Evolutionary conservation across 1,140 invertebrate genomes (phyloP).

Genomic region (Philotrypesis tridentata): DNA sequence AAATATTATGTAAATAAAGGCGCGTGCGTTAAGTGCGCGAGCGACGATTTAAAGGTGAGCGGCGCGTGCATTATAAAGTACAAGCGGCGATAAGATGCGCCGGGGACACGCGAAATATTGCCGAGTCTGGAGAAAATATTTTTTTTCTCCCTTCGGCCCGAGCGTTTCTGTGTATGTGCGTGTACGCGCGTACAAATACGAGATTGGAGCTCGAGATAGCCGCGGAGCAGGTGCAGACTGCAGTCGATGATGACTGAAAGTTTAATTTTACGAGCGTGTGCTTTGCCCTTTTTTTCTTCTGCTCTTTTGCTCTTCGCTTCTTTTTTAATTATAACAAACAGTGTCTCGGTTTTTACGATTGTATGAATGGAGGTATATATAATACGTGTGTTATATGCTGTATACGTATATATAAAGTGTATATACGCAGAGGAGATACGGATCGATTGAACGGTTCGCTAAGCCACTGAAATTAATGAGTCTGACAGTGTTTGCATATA

Average conservation of each 20-base stretch:
- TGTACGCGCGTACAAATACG: constrained; percentile 30
- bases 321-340: constrained; percentile 24
- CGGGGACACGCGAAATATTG: constrained; percentile 21
- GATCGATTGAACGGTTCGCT: neutral
- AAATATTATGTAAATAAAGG: constrained; percentile 70
- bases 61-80: constrained; percentile 43
- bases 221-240: constrained; percentile 14
- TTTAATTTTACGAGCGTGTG: constrained; percentile 28
- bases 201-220: constrained; percentile 15
- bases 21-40: constrained; percentile 52
- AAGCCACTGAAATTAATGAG: neutral
- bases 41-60: constrained; percentile 47
- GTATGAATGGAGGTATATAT: neutral
- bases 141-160: neutral
- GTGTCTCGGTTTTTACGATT: neutral
- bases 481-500: neutral
- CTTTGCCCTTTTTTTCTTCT: neutral
- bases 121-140: constrained; percentile 28
- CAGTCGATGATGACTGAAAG: constrained; percentile 30
- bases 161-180: neutral
- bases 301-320: neutral
- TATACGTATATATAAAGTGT: too few relatives aligned
- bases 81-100: constrained; percentile 24
- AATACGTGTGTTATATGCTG: too few relatives aligned
- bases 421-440: neutral